These are phyloP conservation scores for Sesamia nonagrioides DNA, from an alignment of 1,140 invertebrate species.

Conservation along the genomic window DNA sequence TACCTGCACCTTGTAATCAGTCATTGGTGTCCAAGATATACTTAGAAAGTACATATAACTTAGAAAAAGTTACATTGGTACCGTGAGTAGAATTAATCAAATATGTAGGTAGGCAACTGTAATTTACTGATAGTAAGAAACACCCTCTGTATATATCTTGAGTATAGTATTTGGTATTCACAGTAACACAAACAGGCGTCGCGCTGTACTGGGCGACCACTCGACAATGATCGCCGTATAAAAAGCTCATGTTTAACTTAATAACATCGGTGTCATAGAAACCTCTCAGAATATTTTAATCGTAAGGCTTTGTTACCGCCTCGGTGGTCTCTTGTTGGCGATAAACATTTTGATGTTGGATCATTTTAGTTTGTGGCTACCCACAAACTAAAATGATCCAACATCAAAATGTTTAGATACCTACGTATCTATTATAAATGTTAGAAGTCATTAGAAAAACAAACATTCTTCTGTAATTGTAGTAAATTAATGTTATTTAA, in stretches of 20 bases:
- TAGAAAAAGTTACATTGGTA: too few relatives aligned
- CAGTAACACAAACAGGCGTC: constrained; percentile 57
- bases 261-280: constrained; percentile 70
- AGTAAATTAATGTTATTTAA: too few relatives aligned
- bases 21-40: too few relatives aligned
- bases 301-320: constrained; percentile 50
- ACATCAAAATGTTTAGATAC: constrained; percentile 62
- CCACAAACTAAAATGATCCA: constrained; percentile 3
- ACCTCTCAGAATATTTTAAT: constrained; percentile 54
- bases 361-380: constrained; percentile 2
- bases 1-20: too few relatives aligned
- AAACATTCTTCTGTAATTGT: not conserved
- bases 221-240: constrained; percentile 63
- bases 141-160: constrained; percentile 14
- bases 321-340: constrained; percentile 63
- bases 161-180: constrained; percentile 31
- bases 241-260: constrained; percentile 69
- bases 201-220: constrained; percentile 28
- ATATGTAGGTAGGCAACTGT: too few relatives aligned
- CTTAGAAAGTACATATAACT: too few relatives aligned
- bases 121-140: not conserved
- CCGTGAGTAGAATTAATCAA: too few relatives aligned
- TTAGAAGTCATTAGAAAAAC: not conserved
- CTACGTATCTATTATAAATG: too few relatives aligned
- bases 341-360: constrained; percentile 57